These are phyloP conservation scores for Pelecanus crispus DNA, from an alignment of 2,113 vertebrate genomes.

Conservation along the genomic window DNA sequence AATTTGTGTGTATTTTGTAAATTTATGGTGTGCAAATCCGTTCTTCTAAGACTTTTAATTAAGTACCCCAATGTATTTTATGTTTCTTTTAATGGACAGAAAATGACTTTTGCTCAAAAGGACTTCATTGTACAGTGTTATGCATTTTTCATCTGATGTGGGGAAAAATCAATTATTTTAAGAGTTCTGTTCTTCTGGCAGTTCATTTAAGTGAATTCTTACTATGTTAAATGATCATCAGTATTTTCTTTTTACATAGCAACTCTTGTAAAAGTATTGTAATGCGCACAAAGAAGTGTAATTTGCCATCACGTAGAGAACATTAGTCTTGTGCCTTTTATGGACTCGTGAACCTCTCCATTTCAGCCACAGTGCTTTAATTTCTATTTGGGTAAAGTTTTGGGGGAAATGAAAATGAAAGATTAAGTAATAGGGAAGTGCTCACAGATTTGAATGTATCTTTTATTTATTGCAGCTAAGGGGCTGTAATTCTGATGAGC, in stretches of 20 bases:
- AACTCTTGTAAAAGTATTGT: slow-evolving; percentile 66
- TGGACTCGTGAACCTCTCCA: slow-evolving; percentile 2
- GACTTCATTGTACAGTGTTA: slow-evolving; percentile 62
- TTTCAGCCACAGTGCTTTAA: slow-evolving; percentile 39
- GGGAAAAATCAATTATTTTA: slow-evolving; percentile 76
- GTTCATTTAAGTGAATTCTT: slow-evolving; percentile 75
- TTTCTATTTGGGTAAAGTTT: slow-evolving; percentile 54
- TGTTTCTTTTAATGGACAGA: slow-evolving; percentile 72
- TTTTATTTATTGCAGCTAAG: slow-evolving; percentile 36
- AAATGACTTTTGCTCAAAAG: slow-evolving; percentile 74
- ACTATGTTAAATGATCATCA: slow-evolving; percentile 69
- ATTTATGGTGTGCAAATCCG: slow-evolving; percentile 56
- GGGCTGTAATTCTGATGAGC: slow-evolving; percentile 14
- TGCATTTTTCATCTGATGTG: slow-evolving; percentile 71
- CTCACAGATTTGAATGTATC: background rate
- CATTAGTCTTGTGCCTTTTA: slow-evolving; percentile 64
- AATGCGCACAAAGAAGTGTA: slow-evolving; percentile 53
- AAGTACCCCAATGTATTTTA: slow-evolving; percentile 64
- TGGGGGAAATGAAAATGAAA: slow-evolving; percentile 29
- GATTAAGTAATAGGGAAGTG: slow-evolving; percentile 6
- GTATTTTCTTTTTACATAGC: slow-evolving; percentile 70
- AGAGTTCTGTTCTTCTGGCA: slow-evolving; percentile 70
- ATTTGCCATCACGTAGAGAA: slow-evolving; percentile 57
- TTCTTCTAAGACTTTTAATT: slow-evolving; percentile 65
- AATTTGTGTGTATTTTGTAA: slow-evolving; percentile 50